Percentiles rank a stretch among this genome's conserved stretches.
These are phyloP conservation scores for Oreochromis spilurus DNA, from an alignment of 2,113 vertebrate genomes.

Conservation along the genomic window DNA sequence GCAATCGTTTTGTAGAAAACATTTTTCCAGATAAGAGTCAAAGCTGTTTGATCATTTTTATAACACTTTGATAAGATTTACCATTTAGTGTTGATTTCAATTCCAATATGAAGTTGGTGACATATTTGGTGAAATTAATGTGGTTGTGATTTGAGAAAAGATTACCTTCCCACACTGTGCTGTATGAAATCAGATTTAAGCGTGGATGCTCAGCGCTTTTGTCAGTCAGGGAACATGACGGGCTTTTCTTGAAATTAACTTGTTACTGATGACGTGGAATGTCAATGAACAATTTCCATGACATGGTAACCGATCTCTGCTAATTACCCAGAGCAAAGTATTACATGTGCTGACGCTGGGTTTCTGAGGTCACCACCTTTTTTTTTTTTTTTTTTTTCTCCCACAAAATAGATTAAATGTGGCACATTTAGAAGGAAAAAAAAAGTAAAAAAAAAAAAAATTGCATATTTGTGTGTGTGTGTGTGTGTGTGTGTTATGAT, in stretches of 20 bases:
- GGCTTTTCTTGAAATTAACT: not conserved
- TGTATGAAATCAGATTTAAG: not conserved
- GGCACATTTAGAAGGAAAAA: not conserved
- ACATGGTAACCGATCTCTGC: conserved; percentile 16
- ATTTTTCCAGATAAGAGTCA: conserved; percentile 32
- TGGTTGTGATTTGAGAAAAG: conserved; percentile 1
- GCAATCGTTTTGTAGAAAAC: conserved; percentile 67
- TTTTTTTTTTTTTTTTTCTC: not conserved
- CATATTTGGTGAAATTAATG: not conserved
- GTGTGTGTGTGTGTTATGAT: not conserved
- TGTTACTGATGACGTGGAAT: conserved; percentile 53
- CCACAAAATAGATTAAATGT: not conserved
- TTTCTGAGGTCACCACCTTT: not conserved
- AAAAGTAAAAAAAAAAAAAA: not conserved
- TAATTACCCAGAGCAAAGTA: not conserved
- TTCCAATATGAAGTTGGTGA: not conserved
- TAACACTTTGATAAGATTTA: conserved; percentile 30
- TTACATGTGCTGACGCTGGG: not conserved
- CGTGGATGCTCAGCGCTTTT: not conserved
- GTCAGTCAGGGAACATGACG: not conserved
- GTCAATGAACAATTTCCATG: conserved; percentile 9
- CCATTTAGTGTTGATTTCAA: conserved; percentile 20
- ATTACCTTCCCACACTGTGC: not conserved
- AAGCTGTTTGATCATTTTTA: conserved; percentile 49
- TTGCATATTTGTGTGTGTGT: not conserved